phyloP scores from a whole-genome alignment of 2,113 vertebrate species.

The Nannospalax galili region DNA sequence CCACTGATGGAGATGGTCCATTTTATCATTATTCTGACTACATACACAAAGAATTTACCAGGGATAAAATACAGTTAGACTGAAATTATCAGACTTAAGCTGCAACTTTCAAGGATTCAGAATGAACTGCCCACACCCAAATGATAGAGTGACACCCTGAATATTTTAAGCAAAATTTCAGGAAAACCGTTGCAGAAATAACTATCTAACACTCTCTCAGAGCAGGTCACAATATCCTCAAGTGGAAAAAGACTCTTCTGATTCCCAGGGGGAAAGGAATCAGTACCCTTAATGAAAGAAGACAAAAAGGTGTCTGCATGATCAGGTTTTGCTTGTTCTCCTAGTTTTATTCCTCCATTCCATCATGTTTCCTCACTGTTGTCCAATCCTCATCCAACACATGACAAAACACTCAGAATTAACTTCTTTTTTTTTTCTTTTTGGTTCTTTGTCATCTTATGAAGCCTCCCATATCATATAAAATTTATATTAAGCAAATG shows the following conservation, averaged over 20 bases:
- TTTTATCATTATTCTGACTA: not conserved
- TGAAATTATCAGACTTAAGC: not conserved
- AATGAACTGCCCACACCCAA: not conserved
- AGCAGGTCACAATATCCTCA: not conserved
- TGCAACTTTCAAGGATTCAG: not conserved
- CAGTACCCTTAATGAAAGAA: not conserved
- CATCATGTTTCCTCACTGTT: not conserved
- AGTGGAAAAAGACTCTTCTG: not conserved
- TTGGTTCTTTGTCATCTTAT: not conserved
- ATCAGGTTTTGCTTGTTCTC: accelerated
- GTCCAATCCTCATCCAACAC: not conserved
- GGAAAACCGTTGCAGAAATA: not conserved
- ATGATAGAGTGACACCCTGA: not conserved
- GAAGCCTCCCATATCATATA: not conserved
- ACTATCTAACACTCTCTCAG: no score
- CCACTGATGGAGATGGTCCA: not conserved
- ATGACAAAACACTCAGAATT: not conserved
- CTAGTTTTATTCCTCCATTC: not conserved
- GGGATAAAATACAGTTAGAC: not conserved
- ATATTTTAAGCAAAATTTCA: not conserved
- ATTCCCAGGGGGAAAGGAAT: not conserved
- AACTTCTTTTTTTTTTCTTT: not conserved
- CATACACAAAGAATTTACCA: not conserved
- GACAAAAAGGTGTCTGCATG: no score
- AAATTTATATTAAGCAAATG: not conserved